Evolutionary conservation across 1,140 invertebrate genomes (phyloP).

Genomic region (Bombus haemorrhoidalis): DNA sequence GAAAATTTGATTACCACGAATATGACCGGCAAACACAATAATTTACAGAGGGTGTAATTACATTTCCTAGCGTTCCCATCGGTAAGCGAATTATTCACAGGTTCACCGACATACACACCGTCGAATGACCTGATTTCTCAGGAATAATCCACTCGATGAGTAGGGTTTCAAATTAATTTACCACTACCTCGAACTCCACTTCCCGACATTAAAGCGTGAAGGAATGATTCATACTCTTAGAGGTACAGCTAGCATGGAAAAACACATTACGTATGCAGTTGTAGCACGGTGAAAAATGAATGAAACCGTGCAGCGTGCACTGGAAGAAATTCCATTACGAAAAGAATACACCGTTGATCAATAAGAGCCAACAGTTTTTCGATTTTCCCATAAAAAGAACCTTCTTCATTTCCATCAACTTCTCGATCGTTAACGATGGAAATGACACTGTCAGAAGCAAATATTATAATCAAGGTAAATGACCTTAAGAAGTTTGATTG

Average conservation of each 20-base stretch:
- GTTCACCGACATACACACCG: not conserved
- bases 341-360: not conserved
- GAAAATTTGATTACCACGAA: not conserved
- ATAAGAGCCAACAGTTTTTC: not conserved
- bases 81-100: not conserved
- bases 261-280: constrained; percentile 32
- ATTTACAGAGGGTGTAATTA: constrained; percentile 10
- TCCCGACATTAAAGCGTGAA: not conserved
- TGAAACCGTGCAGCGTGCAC: not conserved
- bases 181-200: not conserved
- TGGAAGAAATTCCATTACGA: not conserved
- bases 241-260: not conserved
- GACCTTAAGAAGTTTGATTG: too few species aligned
- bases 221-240: constrained; percentile 9
- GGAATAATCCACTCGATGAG: constrained; percentile 25
- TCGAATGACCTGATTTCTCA: constrained; percentile 11
- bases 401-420: not conserved
- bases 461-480: too few species aligned
- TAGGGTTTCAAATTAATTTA: constrained; percentile 36
- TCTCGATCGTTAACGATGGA: not conserved
- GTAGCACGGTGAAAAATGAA: not conserved
- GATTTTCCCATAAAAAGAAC: not conserved
- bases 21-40: not conserved
- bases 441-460: too few species aligned
- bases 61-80: not conserved